Conservation (phyloP, 2,797 vertebrate species). For the Cheracebus regulus region DNA sequence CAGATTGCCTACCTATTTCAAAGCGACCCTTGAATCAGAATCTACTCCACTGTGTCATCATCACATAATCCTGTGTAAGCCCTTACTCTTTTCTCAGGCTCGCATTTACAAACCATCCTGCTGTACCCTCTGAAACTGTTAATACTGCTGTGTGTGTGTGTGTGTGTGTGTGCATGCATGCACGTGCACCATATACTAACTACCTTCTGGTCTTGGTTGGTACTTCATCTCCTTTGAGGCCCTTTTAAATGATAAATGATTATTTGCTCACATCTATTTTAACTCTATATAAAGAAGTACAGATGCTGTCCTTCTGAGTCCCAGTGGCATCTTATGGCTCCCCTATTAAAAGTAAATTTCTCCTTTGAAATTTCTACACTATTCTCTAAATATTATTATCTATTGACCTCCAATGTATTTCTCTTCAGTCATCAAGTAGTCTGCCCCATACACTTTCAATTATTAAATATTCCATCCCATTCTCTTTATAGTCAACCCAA, state of each 20-base stretch:
- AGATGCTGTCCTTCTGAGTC: neutral
- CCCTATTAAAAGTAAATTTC: neutral
- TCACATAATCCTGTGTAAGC: too few relatives aligned
- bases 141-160: neutral
- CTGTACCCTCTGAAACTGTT: neutral
- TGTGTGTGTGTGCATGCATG: neutral
- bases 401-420: neutral
- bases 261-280: neutral
- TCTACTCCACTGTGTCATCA: neutral
- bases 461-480: neutral
- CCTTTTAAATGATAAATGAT: neutral
- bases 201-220: neutral
- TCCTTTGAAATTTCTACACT: neutral
- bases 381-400: constrained; percentile 4
- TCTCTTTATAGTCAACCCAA: neutral
- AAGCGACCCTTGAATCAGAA: neutral
- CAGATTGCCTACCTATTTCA: neutral
- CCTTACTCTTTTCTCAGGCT: neutral
- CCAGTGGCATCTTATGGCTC: neutral
- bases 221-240: neutral
- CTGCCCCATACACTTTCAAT: neutral
- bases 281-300: neutral
- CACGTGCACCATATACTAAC: neutral
- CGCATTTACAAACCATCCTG: neutral
- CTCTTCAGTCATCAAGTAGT: neutral